These are phyloP conservation scores for Drosophila aldrichi DNA, from an alignment of 2,888 invertebrate genomes.

Conservation along the genomic window DNA sequence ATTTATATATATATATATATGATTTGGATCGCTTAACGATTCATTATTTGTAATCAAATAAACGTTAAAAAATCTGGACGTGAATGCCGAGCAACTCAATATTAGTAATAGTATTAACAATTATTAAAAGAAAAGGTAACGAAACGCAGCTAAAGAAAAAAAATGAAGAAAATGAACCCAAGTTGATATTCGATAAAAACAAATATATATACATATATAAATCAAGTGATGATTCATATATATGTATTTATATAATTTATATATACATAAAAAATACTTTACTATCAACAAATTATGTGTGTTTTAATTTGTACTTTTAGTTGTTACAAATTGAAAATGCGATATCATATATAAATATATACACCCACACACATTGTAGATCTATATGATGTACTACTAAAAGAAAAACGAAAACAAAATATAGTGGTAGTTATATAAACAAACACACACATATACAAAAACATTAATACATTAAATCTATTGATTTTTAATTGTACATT, in stretches of 20 bases:
- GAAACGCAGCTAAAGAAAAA: slow-evolving; percentile 31
- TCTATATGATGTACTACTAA: slow-evolving; percentile 48
- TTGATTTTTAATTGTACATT: slow-evolving; percentile 76
- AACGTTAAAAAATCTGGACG: slow-evolving; percentile 46
- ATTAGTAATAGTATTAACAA: slow-evolving; percentile 74
- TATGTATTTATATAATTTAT: slow-evolving; percentile 29
- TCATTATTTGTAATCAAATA: slow-evolving; percentile 68
- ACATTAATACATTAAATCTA: slow-evolving; percentile 62
- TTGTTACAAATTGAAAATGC: slow-evolving; percentile 64
- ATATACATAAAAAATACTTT: slow-evolving; percentile 57
- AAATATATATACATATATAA: slow-evolving; percentile 43
- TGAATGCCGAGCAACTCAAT: slow-evolving; percentile 77
- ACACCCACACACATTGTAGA: slow-evolving; percentile 48
- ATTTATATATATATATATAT: slow-evolving; percentile 24
- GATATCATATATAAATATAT: slow-evolving; percentile 63
- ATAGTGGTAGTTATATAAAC: slow-evolving; percentile 33
- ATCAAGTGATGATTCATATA: slow-evolving; percentile 28
- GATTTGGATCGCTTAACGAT: slow-evolving; percentile 67
- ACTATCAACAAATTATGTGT: slow-evolving; percentile 61
- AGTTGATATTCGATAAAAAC: slow-evolving; percentile 64
- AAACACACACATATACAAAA: slow-evolving; percentile 31
- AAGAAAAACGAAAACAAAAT: slow-evolving; percentile 30
- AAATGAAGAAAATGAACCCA: slow-evolving; percentile 22
- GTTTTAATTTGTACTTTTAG: slow-evolving; percentile 75
- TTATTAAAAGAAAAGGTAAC: slow-evolving; percentile 41